Evolutionary conservation across 1,140 invertebrate genomes (phyloP).

Genomic region (Eumaeus atala): DNA sequence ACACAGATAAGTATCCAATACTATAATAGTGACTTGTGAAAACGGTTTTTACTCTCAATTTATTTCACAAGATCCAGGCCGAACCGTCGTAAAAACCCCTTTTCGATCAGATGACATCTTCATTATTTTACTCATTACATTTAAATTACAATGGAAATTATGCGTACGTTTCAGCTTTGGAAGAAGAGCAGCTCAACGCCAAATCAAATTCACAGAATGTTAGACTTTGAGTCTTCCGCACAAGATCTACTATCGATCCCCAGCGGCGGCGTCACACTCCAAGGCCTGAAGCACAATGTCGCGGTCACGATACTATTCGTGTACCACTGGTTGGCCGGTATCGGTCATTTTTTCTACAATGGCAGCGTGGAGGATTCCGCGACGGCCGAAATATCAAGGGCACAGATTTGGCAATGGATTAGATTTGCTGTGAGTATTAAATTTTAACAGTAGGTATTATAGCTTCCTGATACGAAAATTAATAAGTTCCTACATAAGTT

Average conservation of each 20-base stretch:
- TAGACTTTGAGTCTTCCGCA: constrained; percentile 44
- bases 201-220: constrained; percentile 62
- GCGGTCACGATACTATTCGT: constrained; percentile 79
- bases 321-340: constrained; percentile 80
- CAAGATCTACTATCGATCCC: constrained; percentile 77
- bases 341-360: constrained; percentile 79
- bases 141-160: too few relatives aligned
- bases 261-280: constrained; percentile 74
- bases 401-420: constrained; percentile 85
- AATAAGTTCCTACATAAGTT: too few relatives aligned
- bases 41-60: too few relatives aligned
- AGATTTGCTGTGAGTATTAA: constrained; percentile 72
- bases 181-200: constrained; percentile 56
- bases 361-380: constrained; percentile 83
- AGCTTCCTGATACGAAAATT: neutral
- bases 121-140: too few relatives aligned
- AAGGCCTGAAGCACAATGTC: constrained; percentile 79
- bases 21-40: too few relatives aligned
- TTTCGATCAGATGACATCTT: too few relatives aligned
- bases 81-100: too few relatives aligned
- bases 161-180: constrained; percentile 71
- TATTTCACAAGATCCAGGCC: too few relatives aligned
- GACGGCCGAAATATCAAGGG: constrained; percentile 83
- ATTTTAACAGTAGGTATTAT: constrained; percentile 12
- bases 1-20: too few relatives aligned